These are phyloP conservation scores for Tauraco hartlaubi DNA, from an alignment of 2,797 vertebrate species.

Conservation along the genomic window DNA sequence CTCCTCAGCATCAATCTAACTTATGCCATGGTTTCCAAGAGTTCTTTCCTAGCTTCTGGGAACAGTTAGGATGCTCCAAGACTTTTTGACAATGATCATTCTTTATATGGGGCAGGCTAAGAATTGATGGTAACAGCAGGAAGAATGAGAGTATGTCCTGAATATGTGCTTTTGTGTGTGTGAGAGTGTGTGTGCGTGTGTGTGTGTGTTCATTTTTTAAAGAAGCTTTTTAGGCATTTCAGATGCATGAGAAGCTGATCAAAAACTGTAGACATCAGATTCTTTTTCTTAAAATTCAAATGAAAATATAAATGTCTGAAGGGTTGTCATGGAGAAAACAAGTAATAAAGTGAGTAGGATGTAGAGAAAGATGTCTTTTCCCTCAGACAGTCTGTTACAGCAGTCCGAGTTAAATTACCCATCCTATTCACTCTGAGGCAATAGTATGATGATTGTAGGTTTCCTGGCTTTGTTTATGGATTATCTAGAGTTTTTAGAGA, in stretches of 20 bases:
- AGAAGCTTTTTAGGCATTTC: background rate
- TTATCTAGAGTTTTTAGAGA: background rate
- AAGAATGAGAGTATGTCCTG: background rate
- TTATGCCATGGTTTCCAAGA: background rate
- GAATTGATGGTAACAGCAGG: background rate
- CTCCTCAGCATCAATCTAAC: background rate
- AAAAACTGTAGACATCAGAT: background rate
- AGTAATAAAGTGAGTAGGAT: background rate
- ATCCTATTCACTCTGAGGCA: background rate
- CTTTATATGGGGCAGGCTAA: background rate
- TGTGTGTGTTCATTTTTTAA: background rate
- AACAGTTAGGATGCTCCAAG: background rate
- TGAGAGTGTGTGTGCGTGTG: too few relatives aligned
- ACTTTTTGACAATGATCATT: background rate
- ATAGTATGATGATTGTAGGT: background rate
- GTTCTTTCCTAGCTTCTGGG: background rate
- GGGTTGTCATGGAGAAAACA: background rate
- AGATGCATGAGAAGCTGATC: background rate
- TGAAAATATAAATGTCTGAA: background rate
- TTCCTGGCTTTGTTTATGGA: background rate
- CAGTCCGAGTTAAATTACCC: background rate
- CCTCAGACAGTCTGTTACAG: background rate
- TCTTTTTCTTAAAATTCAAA: background rate
- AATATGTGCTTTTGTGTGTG: too few relatives aligned
- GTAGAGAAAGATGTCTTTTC: background rate